Evolutionary conservation across 1,140 invertebrate genomes (phyloP).

Genomic region (Pogonus chalceus): DNA sequence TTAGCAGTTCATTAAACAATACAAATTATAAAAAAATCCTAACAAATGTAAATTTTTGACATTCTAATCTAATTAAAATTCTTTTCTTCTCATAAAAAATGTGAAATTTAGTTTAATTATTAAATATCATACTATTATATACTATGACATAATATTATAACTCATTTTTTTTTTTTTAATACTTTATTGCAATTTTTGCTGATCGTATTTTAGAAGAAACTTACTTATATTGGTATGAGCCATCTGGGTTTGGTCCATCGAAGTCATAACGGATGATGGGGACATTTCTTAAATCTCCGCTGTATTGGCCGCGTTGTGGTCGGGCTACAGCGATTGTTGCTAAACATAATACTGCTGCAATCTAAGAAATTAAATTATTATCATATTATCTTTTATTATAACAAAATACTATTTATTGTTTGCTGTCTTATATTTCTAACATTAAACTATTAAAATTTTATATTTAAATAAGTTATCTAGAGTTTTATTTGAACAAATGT

Average conservation of each 20-base stretch:
- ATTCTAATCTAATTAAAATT: no score
- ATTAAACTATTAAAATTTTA: neutral
- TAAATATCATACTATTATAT: no score
- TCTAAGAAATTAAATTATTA: neutral
- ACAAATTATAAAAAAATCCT: no score
- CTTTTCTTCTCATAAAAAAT: no score
- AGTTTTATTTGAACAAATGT: neutral
- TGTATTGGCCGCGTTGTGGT: neutral
- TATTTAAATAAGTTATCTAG: neutral
- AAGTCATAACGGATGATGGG: neutral
- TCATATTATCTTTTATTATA: neutral
- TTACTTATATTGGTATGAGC: neutral
- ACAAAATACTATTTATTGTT: neutral
- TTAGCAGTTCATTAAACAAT: no score
- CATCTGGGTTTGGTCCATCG: constrained; percentile 2
- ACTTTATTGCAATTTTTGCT: no score
- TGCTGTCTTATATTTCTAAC: neutral
- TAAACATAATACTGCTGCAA: neutral
- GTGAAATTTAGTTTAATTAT: no score
- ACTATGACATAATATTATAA: no score
- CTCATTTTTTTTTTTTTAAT: no score
- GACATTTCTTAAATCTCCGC: neutral
- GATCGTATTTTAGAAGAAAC: neutral
- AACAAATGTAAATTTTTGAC: no score
- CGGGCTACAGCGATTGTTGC: neutral